These are phyloP conservation scores for Enoplosus armatus DNA, from an alignment of 2,797 vertebrate species.

Conservation along the genomic window DNA sequence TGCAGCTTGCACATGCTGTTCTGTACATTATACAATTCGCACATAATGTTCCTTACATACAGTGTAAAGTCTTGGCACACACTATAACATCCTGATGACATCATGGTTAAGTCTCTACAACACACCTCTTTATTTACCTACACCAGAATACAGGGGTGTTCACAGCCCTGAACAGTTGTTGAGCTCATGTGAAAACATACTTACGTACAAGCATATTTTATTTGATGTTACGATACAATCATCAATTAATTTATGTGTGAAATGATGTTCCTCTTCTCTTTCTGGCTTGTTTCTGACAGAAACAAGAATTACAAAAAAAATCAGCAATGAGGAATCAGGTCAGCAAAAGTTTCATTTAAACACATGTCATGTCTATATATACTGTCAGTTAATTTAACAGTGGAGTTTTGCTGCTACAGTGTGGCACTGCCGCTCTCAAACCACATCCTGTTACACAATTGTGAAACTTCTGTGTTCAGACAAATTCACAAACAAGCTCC, in stretches of 20 bases:
- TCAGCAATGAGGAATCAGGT: background rate
- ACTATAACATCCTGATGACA: background rate
- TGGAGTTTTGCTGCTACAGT: slow-evolving; percentile 31
- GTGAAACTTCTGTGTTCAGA: slow-evolving; percentile 39
- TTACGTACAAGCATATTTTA: background rate
- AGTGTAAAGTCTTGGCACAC: background rate
- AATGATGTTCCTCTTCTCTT: background rate
- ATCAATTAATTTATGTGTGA: background rate
- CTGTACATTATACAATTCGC: background rate
- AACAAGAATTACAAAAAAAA: background rate
- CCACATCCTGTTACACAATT: slow-evolving; percentile 76
- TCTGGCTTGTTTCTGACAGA: background rate
- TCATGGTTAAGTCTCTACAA: background rate
- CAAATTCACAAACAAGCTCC: slow-evolving; percentile 32
- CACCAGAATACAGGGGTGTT: background rate
- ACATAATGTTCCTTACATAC: background rate
- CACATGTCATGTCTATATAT: background rate
- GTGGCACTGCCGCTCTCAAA: slow-evolving; percentile 47
- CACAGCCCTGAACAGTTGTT: background rate
- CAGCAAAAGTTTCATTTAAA: slow-evolving; percentile 19
- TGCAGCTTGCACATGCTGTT: slow-evolving; percentile 21
- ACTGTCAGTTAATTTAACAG: background rate
- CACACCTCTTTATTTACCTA: background rate
- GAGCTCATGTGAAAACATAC: background rate
- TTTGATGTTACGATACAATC: background rate